These are phyloP conservation scores for Calameuta idolon DNA, from an alignment of 2,888 invertebrate genomes.

Conservation along the genomic window DNA sequence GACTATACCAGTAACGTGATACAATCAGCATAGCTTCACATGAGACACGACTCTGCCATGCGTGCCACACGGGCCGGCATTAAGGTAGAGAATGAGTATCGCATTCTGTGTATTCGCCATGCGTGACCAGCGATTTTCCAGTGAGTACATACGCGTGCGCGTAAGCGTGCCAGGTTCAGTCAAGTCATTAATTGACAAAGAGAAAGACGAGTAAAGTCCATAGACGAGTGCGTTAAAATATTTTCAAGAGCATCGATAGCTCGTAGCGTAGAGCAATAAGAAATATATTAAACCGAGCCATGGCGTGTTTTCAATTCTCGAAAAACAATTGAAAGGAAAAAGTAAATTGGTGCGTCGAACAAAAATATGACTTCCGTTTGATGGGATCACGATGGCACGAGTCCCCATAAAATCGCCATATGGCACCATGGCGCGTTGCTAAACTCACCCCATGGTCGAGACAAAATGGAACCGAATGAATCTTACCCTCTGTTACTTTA, in stretches of 20 bases:
- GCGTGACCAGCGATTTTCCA: slow-evolving; percentile 43
- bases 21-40: background rate
- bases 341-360: slow-evolving; percentile 24
- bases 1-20: background rate
- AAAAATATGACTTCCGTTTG: slow-evolving; percentile 27
- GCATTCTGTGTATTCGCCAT: slow-evolving; percentile 39
- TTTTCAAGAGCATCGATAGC: background rate
- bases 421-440: slow-evolving; percentile 10
- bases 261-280: background rate
- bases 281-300: background rate
- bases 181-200: background rate
- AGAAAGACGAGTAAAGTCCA: background rate
- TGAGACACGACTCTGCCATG: background rate
- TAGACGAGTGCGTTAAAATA: background rate
- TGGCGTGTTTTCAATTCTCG: background rate
- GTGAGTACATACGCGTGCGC: slow-evolving; percentile 27
- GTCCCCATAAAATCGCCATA: slow-evolving; percentile 18
- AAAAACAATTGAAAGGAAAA: slow-evolving; percentile 1
- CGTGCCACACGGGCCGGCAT: background rate
- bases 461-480: slow-evolving; percentile 19
- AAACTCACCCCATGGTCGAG: background rate
- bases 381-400: slow-evolving; percentile 18
- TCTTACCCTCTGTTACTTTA: slow-evolving; percentile 14
- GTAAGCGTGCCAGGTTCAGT: slow-evolving; percentile 4
- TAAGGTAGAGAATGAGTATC: slow-evolving; percentile 11